Evolutionary conservation across 2,113 vertebrate species (phyloP).

Genomic region (Scophthalmus maximus): DNA sequence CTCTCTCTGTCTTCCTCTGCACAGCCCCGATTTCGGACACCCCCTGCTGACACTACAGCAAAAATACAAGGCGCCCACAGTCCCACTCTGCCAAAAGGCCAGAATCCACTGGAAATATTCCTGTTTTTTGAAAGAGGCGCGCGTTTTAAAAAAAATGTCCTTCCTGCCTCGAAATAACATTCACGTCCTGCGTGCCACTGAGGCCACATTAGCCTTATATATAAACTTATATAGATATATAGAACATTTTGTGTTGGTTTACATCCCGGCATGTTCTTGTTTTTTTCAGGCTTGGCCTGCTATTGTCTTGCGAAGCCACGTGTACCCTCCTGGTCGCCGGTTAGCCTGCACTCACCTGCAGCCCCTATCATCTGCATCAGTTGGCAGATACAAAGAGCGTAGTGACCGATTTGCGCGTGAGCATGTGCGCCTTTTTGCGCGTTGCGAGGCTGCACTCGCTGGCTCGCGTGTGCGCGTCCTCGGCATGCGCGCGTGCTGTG

Average conservation of each 20-base stretch:
- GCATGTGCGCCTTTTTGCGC: conserved; percentile 61
- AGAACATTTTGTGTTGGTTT: conserved; percentile 32
- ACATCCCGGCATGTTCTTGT: conserved; percentile 21
- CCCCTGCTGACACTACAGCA: conserved; percentile 71
- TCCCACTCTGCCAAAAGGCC: background rate
- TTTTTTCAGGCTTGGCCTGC: conserved; percentile 28
- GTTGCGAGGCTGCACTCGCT: conserved; percentile 45
- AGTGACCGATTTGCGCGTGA: conserved; percentile 65
- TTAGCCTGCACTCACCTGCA: conserved; percentile 71
- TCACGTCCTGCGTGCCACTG: background rate
- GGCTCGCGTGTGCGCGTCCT: conserved; percentile 14
- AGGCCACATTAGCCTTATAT: no score
- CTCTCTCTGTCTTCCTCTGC: no score
- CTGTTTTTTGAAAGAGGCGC: no score
- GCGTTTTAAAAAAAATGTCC: no score
- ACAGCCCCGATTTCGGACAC: conserved; percentile 60
- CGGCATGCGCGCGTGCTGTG: background rate
- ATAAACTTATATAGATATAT: no score
- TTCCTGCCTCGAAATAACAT: no score
- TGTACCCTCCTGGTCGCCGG: conserved; percentile 49
- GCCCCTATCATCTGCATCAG: conserved; percentile 80
- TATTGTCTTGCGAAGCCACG: conserved; percentile 60
- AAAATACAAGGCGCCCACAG: conserved; percentile 41
- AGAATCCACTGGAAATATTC: conserved; percentile 3
- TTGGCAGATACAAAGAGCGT: conserved; percentile 79